Conservation (phyloP, 2,888 invertebrate species). For the Matsumyia berberina region DNA sequence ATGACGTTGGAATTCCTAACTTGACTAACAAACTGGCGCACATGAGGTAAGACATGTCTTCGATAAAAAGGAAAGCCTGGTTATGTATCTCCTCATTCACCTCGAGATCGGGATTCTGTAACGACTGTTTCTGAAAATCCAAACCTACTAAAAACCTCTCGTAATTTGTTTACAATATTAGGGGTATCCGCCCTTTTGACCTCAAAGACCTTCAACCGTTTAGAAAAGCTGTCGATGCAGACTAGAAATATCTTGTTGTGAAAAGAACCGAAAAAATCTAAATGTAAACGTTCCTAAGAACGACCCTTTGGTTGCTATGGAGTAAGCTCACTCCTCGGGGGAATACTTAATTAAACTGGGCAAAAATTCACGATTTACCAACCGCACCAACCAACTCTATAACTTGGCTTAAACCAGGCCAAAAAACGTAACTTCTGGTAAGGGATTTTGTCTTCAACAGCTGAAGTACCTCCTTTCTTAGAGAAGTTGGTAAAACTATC, state of each 20-base stretch:
- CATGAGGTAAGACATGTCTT: too few relatives aligned
- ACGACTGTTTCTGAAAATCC: neutral
- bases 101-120: too few relatives aligned
- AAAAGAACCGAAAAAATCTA: conserved; percentile 26
- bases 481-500: neutral
- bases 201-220: conserved; percentile 16
- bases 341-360: neutral
- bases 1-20: too few relatives aligned
- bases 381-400: neutral
- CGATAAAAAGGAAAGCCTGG: too few relatives aligned
- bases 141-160: conserved; percentile 6
- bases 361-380: neutral
- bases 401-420: neutral
- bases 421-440: conserved; percentile 2
- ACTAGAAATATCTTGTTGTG: conserved; percentile 21
- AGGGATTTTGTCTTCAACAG: conserved; percentile 1
- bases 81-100: too few relatives aligned
- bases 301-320: neutral
- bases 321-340: neutral
- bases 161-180: neutral
- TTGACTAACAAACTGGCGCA: too few relatives aligned
- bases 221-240: conserved; percentile 26
- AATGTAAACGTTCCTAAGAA: conserved; percentile 11
- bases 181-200: too few relatives aligned
- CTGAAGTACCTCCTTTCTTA: neutral